Conservation (phyloP, 2,113 vertebrate genomes). For the Seriola aureovittata region DNA sequence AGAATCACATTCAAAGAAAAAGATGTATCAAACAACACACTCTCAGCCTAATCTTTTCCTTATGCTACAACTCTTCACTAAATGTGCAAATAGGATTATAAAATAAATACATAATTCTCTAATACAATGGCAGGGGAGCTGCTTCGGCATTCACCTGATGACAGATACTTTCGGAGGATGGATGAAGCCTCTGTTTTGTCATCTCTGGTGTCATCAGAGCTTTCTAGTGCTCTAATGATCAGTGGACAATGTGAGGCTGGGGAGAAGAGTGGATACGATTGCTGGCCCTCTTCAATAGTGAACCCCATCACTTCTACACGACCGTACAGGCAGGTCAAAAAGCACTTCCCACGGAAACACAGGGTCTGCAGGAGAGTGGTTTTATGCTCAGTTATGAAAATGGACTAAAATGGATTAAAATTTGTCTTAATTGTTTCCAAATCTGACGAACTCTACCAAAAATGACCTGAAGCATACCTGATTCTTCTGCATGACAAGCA, state of each 20-base stretch:
- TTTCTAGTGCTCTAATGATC: slow-evolving; percentile 81
- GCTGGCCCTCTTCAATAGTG: slow-evolving; percentile 88
- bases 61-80: not conserved
- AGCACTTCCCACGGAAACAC: slow-evolving; percentile 90
- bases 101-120: not conserved
- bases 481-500: slow-evolving; percentile 82
- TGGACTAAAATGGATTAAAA: not conserved
- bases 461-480: slow-evolving; percentile 73
- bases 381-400: not conserved
- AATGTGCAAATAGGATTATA: not conserved
- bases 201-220: slow-evolving; percentile 66
- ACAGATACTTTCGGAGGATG: slow-evolving; percentile 84
- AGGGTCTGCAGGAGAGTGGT: slow-evolving; percentile 77
- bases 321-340: slow-evolving; percentile 91
- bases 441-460: not conserved
- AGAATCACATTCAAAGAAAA: not conserved
- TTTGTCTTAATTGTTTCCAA: not conserved
- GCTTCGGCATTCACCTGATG: slow-evolving; percentile 75
- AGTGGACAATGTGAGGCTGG: slow-evolving; percentile 88
- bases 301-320: slow-evolving; percentile 92
- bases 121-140: not conserved
- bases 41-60: not conserved
- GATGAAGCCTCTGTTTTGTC: slow-evolving; percentile 75
- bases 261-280: slow-evolving; percentile 88
- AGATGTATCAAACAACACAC: not conserved